Conservation (phyloP, 2,113 vertebrate genomes). For the Crotalus helleri region DNA sequence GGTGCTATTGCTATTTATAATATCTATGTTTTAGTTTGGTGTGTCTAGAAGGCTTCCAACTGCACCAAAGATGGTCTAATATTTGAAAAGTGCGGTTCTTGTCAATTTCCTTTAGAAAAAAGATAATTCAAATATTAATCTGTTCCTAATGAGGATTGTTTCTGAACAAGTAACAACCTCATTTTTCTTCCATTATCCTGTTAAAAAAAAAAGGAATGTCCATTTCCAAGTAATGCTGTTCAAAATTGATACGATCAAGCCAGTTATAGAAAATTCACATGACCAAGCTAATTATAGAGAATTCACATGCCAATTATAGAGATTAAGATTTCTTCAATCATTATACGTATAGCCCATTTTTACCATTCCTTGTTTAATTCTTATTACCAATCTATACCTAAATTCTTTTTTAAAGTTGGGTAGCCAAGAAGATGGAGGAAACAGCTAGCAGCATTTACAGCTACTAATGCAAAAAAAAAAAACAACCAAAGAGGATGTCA, state of each 20-base stretch:
- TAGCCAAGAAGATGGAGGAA: too few relatives aligned
- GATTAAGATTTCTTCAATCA: too few relatives aligned
- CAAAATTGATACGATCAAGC: background rate
- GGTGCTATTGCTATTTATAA: background rate
- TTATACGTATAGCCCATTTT: too few relatives aligned
- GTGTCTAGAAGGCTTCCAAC: background rate
- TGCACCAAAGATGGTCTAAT: background rate
- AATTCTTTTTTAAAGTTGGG: too few relatives aligned
- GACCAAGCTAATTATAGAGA: background rate
- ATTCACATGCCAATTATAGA: too few relatives aligned
- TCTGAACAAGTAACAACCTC: background rate
- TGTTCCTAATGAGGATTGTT: background rate
- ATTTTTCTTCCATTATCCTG: background rate
- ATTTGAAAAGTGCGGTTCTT: background rate
- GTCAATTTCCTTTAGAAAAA: background rate
- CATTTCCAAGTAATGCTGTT: background rate
- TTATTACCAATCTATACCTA: too few relatives aligned
- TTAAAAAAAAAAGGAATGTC: background rate
- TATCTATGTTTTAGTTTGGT: background rate
- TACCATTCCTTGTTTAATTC: too few relatives aligned
- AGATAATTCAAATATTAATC: background rate
- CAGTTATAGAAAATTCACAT: background rate
- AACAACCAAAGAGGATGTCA: too few relatives aligned
- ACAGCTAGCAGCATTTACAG: too few relatives aligned
- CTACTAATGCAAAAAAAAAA: too few relatives aligned